Base-by-base conservation (phyloP, 2,888 invertebrate species). In the Agonopterix heracliana region DNA sequence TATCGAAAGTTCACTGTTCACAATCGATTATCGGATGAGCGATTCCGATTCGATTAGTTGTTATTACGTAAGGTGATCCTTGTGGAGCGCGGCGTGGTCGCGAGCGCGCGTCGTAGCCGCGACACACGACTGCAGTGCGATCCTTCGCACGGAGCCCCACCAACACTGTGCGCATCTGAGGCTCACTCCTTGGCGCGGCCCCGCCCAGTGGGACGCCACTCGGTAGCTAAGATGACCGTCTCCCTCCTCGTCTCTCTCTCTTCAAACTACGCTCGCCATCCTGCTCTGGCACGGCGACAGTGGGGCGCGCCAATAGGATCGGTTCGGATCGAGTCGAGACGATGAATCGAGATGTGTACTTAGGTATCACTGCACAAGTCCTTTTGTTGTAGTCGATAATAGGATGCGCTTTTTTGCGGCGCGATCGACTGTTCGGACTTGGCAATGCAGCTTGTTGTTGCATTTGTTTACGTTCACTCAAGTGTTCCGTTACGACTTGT, bases 151-250 rank as follows among this genome's bases (percentile, higher is more conserved):
- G 84, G 84, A 81, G 90, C 90, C 91, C 91, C 91, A 89, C 90
- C 90, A 89, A 84, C 89, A 84, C 90, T 83, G 81, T 87, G 90
- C 90, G 90, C 90, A 90, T 90, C 90, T 88, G 83, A 89, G 89
- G 88, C 86, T 85, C 88, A 78, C 85, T 88, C 82, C 84, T 81
- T 82, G 75, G 79, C 81, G 78, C 84, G 82, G 89, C 91, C 89
- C 91, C 91, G 91, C 91, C 91, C 89, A 83, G 84, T 85, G 84
- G 89, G 90, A 85, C 84, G 88, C 87, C 64, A 83, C 87, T 82
- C 86, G 79, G 72, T 68, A 70, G 78, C 84, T 87, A 88, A 88
- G 87, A 88, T 87, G 83, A 85, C 85, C 85, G 77, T 79, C 81
- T 77, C 76, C 83, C 85, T 88, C 88, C 69, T 76, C 78, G 68